phyloP scores from a whole-genome alignment of 2,888 invertebrate genomes.

The Thymelicus acteon region DNA sequence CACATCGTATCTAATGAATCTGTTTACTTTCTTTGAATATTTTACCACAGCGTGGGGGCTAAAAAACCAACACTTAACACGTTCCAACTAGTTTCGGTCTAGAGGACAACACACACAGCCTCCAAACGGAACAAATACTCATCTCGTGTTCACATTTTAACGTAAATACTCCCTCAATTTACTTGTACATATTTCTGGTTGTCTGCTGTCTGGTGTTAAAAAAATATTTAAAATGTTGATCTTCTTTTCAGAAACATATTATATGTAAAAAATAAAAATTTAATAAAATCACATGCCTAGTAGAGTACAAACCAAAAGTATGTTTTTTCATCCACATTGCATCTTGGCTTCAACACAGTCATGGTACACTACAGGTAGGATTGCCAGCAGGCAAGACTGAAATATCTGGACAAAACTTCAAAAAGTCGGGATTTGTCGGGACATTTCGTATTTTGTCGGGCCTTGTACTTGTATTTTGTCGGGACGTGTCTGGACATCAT shows the following conservation, averaged over 20 bases:
- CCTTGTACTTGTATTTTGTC: too few relatives aligned
- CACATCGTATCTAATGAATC: constrained; percentile 6
- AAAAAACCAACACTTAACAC: constrained; percentile 13
- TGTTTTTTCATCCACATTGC: too few relatives aligned
- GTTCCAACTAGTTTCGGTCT: constrained; percentile 13
- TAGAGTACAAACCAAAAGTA: too few relatives aligned
- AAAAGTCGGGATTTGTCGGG: too few relatives aligned
- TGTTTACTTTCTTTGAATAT: constrained; percentile 1
- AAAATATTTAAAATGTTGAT: constrained; percentile 1
- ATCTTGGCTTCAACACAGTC: too few relatives aligned
- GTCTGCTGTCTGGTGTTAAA: background rate
- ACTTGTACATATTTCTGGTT: constrained; percentile 1
- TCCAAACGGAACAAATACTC: constrained; percentile 18
- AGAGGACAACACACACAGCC: constrained; percentile 17
- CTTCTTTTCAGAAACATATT: background rate
- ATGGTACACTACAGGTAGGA: too few relatives aligned
- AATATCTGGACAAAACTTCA: too few relatives aligned
- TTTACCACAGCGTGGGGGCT: constrained; percentile 5
- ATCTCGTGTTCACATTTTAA: constrained; percentile 15
- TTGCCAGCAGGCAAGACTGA: too few relatives aligned
- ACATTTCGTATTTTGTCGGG: too few relatives aligned
- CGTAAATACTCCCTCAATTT: constrained; percentile 19
- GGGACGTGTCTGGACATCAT: too few relatives aligned
- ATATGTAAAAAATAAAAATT: too few relatives aligned
- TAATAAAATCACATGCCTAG: too few relatives aligned